Percentiles rank a stretch among this genome's conserved stretches.
Evolutionary conservation across 2,888 invertebrate species (phyloP).

Genomic region (Anaspis maculata): DNA sequence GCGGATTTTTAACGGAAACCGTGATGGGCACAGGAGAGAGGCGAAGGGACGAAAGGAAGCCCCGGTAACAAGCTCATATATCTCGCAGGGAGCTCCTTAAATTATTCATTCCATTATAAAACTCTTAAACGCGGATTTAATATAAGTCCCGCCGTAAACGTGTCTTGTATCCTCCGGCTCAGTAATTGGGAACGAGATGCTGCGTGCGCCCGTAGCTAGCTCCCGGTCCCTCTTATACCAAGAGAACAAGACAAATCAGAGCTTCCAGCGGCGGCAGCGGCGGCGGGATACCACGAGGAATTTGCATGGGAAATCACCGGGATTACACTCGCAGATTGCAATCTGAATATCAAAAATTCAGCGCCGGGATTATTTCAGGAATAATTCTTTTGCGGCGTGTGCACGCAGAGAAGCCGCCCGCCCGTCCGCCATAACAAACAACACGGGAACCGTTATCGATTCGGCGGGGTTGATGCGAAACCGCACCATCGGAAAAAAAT

Average conservation of each 20-base stretch:
- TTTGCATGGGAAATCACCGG: constrained; percentile 13
- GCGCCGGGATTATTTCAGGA: neutral
- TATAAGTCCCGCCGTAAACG: constrained; percentile 30
- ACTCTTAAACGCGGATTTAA: constrained; percentile 37
- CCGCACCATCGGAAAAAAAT: neutral
- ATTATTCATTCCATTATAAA: constrained; percentile 40
- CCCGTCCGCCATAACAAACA: no score
- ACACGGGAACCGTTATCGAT: neutral
- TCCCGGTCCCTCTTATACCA: no score
- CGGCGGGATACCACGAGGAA: constrained; percentile 5
- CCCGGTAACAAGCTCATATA: constrained; percentile 26
- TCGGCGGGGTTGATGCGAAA: neutral
- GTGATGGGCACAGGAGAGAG: no score
- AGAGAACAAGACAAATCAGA: constrained; percentile 6
- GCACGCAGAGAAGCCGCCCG: neutral
- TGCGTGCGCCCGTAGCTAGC: constrained; percentile 3
- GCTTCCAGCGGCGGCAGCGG: neutral
- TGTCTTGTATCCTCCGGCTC: constrained; percentile 26
- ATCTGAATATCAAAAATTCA: constrained; percentile 9
- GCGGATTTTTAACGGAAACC: no score
- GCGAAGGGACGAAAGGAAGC: no score
- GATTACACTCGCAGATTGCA: constrained; percentile 12
- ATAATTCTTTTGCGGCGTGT: neutral
- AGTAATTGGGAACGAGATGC: constrained; percentile 19
- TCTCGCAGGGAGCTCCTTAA: constrained; percentile 31